Evolutionary conservation across 1,140 invertebrate genomes (phyloP).

Genomic region (Ceratina calcarata): DNA sequence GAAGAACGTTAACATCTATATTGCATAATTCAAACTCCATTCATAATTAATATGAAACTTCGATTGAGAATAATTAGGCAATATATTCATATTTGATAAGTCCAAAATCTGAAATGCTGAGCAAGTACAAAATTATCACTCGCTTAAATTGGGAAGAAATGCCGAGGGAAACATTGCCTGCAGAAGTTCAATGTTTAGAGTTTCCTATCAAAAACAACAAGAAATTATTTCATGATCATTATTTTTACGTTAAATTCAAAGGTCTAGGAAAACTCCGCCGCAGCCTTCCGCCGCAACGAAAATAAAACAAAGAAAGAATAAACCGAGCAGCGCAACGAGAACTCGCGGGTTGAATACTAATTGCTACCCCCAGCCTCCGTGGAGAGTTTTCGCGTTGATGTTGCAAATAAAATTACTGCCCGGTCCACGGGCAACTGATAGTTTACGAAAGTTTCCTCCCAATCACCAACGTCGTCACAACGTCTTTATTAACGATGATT

Average conservation of each 20-base stretch:
- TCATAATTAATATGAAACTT: too few relatives aligned
- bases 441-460: neutral
- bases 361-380: neutral
- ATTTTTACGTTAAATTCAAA: constrained; percentile 15
- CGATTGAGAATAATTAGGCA: too few relatives aligned
- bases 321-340: neutral
- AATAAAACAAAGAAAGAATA: neutral
- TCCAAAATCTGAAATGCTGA: too few relatives aligned
- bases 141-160: too few relatives aligned
- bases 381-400: neutral
- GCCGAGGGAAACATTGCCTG: too few relatives aligned
- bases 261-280: neutral
- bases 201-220: too few relatives aligned
- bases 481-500: constrained; percentile 16
- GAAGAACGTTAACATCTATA: too few relatives aligned
- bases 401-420: constrained; percentile 13
- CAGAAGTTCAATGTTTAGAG: neutral
- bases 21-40: too few relatives aligned
- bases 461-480: neutral
- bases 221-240: neutral
- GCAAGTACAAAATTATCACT: too few relatives aligned
- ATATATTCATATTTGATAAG: too few relatives aligned
- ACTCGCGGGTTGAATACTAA: constrained; percentile 10
- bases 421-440: neutral
- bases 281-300: too few relatives aligned